Base-by-base conservation (phyloP, 2,113 vertebrate genomes). In the Galemys pyrenaicus region DNA sequence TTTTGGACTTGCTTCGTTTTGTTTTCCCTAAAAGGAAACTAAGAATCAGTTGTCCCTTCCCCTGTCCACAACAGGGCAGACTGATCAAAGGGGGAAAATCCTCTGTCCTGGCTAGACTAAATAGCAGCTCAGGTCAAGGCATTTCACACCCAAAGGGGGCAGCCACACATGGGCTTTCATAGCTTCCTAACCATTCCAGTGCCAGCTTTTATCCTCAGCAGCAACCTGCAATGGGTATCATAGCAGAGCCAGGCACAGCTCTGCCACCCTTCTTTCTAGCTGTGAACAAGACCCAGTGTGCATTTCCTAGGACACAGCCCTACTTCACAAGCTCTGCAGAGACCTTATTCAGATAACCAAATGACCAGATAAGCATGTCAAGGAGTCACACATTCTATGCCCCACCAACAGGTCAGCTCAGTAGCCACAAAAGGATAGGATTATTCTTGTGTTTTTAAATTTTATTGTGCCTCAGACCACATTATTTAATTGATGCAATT, bases 331-430 rank as follows among this genome's bases (percentile, higher is more conserved):
- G 46, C 46, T 54, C 70, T 60, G 32, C 44, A 92, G 75, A 71
- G 89, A 90, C 75, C 39, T 85, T 75, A 62, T 81, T 92, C 68
- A 90, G 71, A 93, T 78, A 93, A 85, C 15, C n/a, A 28, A 49
- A 56, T 79, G 51, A 67, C 46, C 54, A 68, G 58, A 80, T 83
- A 80, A 93, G 54, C 74, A 41, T 2, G 4, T 54, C 60, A 37
- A 19, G 24, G 49, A 49, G 44, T 77, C 46, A 41, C 58, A 28
- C 49, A 26, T 35, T n/a, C n/a, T 85, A 71, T 35, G 67, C 41
- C 75, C 60, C 77, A 56, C 60, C 78, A 77, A 67, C 24, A 58
- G 83, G 67, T n/a, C 12, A 24, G 79, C 58, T 70, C 39, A 64
- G 56, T 35, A 7, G 28, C 79, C 80, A 46, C 19, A 39, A 73